Conservation (phyloP, 2,888 invertebrate genomes). For the Drosophila trichaetosa region DNA sequence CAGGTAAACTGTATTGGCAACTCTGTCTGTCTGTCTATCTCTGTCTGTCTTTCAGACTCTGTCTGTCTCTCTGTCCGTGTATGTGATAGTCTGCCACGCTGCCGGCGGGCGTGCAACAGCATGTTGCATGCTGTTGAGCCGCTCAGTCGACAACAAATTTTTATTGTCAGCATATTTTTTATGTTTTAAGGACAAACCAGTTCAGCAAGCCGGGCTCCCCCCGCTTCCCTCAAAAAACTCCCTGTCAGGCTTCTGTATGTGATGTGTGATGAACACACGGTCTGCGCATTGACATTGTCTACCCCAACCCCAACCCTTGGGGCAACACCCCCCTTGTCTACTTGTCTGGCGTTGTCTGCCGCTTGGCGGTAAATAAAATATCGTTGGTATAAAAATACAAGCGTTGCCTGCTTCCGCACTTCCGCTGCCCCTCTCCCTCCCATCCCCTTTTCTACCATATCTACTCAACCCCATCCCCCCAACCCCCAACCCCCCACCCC, state of each 20-base stretch:
- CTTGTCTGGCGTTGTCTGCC: slow-evolving; percentile 65
- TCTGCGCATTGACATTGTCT: slow-evolving; percentile 74
- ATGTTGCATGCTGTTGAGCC: slow-evolving; percentile 76
- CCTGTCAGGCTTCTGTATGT: slow-evolving; percentile 44
- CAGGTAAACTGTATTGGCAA: slow-evolving; percentile 42
- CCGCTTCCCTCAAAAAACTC: neutral
- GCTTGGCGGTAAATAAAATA: slow-evolving; percentile 81
- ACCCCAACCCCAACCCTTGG: slow-evolving; percentile 20
- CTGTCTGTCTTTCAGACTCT: slow-evolving; percentile 2
- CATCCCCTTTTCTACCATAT: no score
- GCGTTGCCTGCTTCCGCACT: slow-evolving; percentile 26
- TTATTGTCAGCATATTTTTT: slow-evolving; percentile 80
- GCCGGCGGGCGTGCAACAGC: slow-evolving; percentile 67
- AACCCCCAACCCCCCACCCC: neutral
- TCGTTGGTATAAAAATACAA: slow-evolving; percentile 67
- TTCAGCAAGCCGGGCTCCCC: neutral
- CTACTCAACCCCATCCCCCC: neutral
- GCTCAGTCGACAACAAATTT: slow-evolving; percentile 70
- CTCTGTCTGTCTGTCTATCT: slow-evolving; percentile 16
- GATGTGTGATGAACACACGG: slow-evolving; percentile 66
- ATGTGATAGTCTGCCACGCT: slow-evolving; percentile 28
- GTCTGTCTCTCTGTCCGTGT: slow-evolving; percentile 3
- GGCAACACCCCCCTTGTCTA: slow-evolving; percentile 4
- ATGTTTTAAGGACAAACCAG: slow-evolving; percentile 64
- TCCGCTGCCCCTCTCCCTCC: neutral